Evolutionary conservation across 2,113 vertebrate species (phyloP).

Genomic region (Actinemys pallida): DNA sequence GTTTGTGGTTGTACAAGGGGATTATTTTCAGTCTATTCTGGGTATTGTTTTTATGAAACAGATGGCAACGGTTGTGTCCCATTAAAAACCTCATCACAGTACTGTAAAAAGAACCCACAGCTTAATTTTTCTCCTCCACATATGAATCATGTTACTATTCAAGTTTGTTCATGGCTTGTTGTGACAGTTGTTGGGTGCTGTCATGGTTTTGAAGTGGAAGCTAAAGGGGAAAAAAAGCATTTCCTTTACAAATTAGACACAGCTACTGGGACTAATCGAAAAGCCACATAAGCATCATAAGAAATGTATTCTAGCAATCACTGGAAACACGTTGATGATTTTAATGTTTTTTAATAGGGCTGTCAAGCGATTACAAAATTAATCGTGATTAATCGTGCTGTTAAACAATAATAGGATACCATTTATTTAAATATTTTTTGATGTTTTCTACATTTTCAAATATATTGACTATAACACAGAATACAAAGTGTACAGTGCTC

Average conservation of each 20-base stretch:
- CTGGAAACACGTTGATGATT: neutral
- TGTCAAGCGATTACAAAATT: neutral
- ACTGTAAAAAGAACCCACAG: neutral
- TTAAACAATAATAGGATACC: no score
- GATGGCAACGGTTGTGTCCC: neutral
- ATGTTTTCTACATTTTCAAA: no score
- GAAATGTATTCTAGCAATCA: neutral
- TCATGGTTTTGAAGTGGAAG: neutral
- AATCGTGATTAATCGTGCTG: no score
- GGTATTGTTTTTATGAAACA: neutral
- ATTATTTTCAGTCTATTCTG: neutral
- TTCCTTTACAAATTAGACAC: neutral
- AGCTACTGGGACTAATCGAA: neutral
- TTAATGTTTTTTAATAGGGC: neutral
- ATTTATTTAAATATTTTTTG: no score
- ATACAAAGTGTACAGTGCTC: no score
- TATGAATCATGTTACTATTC: rapidly evolving
- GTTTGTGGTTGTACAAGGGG: rapidly evolving
- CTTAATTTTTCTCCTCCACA: neutral
- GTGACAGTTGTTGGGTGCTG: neutral
- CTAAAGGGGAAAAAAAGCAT: neutral
- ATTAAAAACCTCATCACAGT: rapidly evolving
- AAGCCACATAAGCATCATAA: neutral
- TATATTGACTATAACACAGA: no score
- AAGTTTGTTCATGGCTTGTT: neutral